Percentiles rank a stretch among this genome's conserved stretches.
Conservation (phyloP, 2,113 vertebrate genomes). For the Guaruba guarouba region DNA sequence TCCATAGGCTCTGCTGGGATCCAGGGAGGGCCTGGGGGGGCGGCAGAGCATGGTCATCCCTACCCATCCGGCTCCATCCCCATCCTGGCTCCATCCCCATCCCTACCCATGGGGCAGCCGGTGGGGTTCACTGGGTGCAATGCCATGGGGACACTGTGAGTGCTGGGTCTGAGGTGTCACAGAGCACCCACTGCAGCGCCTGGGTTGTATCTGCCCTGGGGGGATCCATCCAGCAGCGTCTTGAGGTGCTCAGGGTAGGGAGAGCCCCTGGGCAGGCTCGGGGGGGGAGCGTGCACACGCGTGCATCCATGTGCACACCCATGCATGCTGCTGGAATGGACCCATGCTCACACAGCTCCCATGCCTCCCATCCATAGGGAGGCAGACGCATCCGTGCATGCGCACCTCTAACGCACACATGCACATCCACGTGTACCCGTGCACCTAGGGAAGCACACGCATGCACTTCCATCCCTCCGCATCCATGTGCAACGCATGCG, state of each 20-base stretch:
- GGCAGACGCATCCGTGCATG: rapidly evolving
- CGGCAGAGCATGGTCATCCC: rapidly evolving
- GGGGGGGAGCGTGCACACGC: neutral
- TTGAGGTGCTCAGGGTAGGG: neutral
- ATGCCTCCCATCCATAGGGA: no score
- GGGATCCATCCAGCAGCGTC: neutral
- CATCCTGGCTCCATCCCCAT: no score
- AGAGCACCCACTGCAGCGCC: neutral
- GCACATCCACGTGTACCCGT: rapidly evolving
- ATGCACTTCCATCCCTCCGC: rapidly evolving
- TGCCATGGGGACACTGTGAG: rapidly evolving
- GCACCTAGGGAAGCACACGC: rapidly evolving
- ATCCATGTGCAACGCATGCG: rapidly evolving
- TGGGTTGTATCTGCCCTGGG: rapidly evolving
- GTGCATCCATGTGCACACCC: neutral
- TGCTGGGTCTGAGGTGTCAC: neutral
- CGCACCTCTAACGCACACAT: neutral
- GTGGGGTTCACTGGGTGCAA: neutral
- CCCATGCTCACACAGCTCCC: no score
- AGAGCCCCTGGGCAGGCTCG: rapidly evolving
- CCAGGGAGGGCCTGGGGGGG: rapidly evolving
- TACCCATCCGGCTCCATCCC: no score
- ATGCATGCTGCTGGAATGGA: neutral
- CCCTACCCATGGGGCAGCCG: neutral
- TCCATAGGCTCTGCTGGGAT: rapidly evolving